Evolutionary conservation across 2,888 invertebrate species (phyloP), one percentile per base, ranked within the genome.

Genomic region (Calephelis perditalis): DNA sequence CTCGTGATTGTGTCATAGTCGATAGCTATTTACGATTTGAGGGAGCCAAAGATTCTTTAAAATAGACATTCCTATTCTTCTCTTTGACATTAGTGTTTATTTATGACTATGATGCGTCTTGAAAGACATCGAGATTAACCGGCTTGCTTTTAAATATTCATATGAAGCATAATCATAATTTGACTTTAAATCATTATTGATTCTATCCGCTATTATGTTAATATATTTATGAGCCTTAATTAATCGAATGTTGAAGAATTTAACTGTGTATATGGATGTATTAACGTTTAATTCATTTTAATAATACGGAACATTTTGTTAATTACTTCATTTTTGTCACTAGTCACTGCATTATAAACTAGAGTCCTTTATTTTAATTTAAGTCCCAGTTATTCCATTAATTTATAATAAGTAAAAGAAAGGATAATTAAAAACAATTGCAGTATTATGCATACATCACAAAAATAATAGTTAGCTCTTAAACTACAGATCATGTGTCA

Each of bases 31-130:
- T 71, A 69, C 58, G 68, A 60, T 56, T 57, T 60, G 54, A 58
- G 45, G n/a, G 60, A 65, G 64, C 58, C 63, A 62, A 63, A 67
- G 63, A 63, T 66, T 64, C 66, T 64, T 60, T 66, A 67, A 65
- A 67, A 64, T 69, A 66, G 65, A 66, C 63, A 65, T 69, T 68
- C 59, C 66, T 67, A 67, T 66, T 64, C 63, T 65, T 62, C 56
- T 56, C 52, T 67, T 65, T 67, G 67, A 69, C 67, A 67, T 65
- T 66, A 61, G 63, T 63, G 63, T 63, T n/a, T 65, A 59, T 63
- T 66, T 62, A 65, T 56, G 37, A 60, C 60, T 15, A 49, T 37
- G 47, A 56, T 40, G 47, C 56, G 8, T 35, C 45, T 35, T 36
- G 57, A 45, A 46, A 44, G 57, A 40, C 15, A 45, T 37, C 26